Base-by-base conservation (phyloP, 2,113 vertebrate species). In the Callaeas wilsoni region DNA sequence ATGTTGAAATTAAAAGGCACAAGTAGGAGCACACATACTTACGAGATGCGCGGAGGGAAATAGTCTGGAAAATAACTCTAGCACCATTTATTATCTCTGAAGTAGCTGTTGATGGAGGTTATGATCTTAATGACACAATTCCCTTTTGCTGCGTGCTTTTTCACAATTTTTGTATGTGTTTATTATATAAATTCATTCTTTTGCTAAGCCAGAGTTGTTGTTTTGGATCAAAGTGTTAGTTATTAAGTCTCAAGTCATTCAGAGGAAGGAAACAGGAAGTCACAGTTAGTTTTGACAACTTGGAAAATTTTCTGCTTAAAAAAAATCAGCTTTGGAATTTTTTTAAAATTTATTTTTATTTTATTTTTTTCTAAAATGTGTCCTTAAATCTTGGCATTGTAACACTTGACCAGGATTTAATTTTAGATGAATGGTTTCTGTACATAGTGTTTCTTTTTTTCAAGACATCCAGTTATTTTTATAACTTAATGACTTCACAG, bases 1-100 rank as follows among this genome's bases (percentile, higher is more conserved):
- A 29, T n/a, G 47, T 87, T 57, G 89, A 94, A 92, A 79, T 78
- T 86, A 90, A 96, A 87, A 87, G 83, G 90, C 79, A 86, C 4
- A 0, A 32, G 55, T 68, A 44, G 79, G 39, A 88, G 52, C 76
- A 70, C 2, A 1, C 21, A 4, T 57, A 35, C 37, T 68, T 90
- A 46, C 0, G 1, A 77, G 46, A 89, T 50, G 55, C 3, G 4
- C 53, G 9, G 41, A 79, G 35, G 19, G 13, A 85, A 89, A 84
- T 10, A 68, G 49, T 69, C 76, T 89, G 84, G 50, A 60, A 77
- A 92, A 73, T 88, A 67, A 94, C 65, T 67, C 93, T 71, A 82
- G 46, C n/a, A 42, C 68, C 37, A 74, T 62, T 89, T 88, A 33
- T 68, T 68, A 32, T 53, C 39, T 50, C 35, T 74, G 39, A 42